Evolutionary conservation across 2,113 vertebrate species (phyloP), one percentile per base, ranked within the genome.

Genomic region (Oriolus oriolus): DNA sequence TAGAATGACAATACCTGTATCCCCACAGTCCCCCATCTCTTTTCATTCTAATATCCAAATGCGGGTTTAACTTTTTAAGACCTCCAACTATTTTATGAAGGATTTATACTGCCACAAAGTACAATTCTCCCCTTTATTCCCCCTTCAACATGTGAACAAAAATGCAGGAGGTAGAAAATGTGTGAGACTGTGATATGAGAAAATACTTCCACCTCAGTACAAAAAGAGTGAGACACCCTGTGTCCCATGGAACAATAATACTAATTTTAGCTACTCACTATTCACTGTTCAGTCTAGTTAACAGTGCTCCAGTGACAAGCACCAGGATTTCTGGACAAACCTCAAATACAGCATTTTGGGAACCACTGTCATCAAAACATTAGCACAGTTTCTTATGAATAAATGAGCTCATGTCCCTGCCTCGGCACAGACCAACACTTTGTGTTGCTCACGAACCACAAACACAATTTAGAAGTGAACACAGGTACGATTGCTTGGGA

Each of bases 401-500:
- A 84, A 75, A 54, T 1, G 16, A 84, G 52, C 22, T 87, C 35
- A 5, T 20, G 45, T 35, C 33, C 37, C 13, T 15, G 23, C 12
- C 71, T 54, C 4, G 0, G 84, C 76, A 80, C 41, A 20, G 8
- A 47, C 1, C 76, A 84, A 64, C 39, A 19, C 22, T 35, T 30
- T 0, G 0, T 5, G 28, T 23, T 0, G 0, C 17, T 53, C 57
- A 5, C 16, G 23, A 16, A 30, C 39, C n/a, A 60, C 63, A 76
- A 39, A 64, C 4, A 23, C 16, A 33, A 20, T 16, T 42, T 8
- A 20, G 11, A 84, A 54, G 60, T 16, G 22, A 77, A 30, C 18
- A 27, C 44, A 21, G 2, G 20, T 52, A 16, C 3, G 41, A 35
- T 1, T 52, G 17, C 27, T 15, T 21, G 53, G 30, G 35, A 63